Base-by-base conservation (phyloP, 2,797 vertebrate genomes). In the Squalus acanthias region DNA sequence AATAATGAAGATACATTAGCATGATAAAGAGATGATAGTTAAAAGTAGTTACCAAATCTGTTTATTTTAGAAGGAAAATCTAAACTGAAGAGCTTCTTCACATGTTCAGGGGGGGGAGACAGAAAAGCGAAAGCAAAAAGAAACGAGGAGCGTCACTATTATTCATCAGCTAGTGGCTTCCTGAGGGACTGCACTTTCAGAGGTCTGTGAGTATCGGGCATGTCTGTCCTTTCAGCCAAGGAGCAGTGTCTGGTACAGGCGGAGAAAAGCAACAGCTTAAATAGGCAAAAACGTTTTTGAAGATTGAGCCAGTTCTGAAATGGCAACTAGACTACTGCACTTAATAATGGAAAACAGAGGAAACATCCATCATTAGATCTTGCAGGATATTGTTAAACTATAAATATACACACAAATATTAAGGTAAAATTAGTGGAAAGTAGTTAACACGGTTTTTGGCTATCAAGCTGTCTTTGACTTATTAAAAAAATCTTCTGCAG, bases 91-190 rank as follows among this genome's bases (percentile, higher is more conserved):
- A 85, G 46, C 4, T n/a, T 65, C 60, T 91, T 91, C 15, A 13
- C 9, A 57, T 91, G 88, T n/a, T 76, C 24, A 1, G 5, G n/a
- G 46, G n/a, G 24, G 29, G 57, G 29, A 39, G 67, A 57, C 10
- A 53, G 95, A 96, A 53, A 79, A 0, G 0, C 0, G 17, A 88
- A 7, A 0, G 60, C 20, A 76, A 0, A 63, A 53, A 70, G 1
- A 57, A 0, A 57, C 67, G 76, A 95, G n/a, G 39, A 76, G 70
- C 26, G 7, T 26, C 6, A 79, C 74, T 79, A 39, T n/a, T 33
- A 79, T 12, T 33, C 33, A 79, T n/a, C 33, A 33, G 10, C 33
- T 79, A 33, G 33, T 79, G 74, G 9, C 33, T 79, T 79, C 33
- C 33, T 33, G 33, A 79, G 29, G 74, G 33, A 33, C 10, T 9